phyloP scores from a whole-genome alignment of 1,140 invertebrate species.

The Popillia japonica region DNA sequence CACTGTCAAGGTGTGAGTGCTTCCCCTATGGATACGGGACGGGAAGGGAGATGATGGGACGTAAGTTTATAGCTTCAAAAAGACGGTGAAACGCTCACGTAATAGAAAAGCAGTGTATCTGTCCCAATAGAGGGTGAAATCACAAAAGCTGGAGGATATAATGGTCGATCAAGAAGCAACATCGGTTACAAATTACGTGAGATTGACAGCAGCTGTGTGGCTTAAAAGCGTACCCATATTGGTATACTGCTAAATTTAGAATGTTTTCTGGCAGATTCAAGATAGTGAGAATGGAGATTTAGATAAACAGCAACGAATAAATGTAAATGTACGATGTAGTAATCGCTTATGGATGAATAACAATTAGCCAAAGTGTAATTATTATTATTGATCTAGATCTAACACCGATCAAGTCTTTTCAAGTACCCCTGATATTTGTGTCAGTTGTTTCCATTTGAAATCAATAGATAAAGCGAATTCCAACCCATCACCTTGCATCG shows the following conservation, averaged over 20 bases:
- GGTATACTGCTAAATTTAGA: background rate
- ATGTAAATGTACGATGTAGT: too few species aligned
- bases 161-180: slow-evolving; percentile 47
- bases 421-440: too few species aligned
- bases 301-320: too few species aligned
- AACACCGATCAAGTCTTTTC: too few species aligned
- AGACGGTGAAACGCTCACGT: slow-evolving; percentile 21
- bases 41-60: background rate
- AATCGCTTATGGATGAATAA: too few species aligned
- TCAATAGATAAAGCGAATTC: too few species aligned
- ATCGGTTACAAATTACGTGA: slow-evolving; percentile 46
- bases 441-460: too few species aligned
- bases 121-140: slow-evolving; percentile 42
- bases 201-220: slow-evolving; percentile 44
- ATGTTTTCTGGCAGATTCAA: background rate
- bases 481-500: too few species aligned
- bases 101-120: slow-evolving; percentile 42
- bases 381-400: too few species aligned
- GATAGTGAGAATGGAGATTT: too few species aligned
- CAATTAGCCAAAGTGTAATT: too few species aligned
- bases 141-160: slow-evolving; percentile 46
- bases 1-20: background rate
- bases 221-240: background rate
- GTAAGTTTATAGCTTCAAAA: slow-evolving; percentile 34
- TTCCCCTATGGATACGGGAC: background rate